These are phyloP conservation scores for Emmelina monodactyla DNA, from an alignment of 2,888 invertebrate species.

Conservation along the genomic window DNA sequence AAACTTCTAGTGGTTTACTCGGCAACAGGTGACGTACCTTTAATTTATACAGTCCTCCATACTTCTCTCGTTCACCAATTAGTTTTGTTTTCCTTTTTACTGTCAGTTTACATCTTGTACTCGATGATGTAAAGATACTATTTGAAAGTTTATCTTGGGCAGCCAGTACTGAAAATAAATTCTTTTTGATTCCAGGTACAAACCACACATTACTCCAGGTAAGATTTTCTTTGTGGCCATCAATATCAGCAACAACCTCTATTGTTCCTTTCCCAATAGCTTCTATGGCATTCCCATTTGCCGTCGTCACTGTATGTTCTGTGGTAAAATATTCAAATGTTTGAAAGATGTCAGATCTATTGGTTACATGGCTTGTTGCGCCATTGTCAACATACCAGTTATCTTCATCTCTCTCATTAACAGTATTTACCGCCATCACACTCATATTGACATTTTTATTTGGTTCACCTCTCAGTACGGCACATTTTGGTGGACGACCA, in stretches of 20 bases:
- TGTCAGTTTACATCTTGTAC: too few relatives aligned
- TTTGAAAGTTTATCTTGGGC: slow-evolving; percentile 2
- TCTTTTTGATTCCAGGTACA: slow-evolving; percentile 6
- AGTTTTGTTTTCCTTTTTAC: slow-evolving; percentile 3
- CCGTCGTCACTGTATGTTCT: slow-evolving; percentile 2
- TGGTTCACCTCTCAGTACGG: too few relatives aligned
- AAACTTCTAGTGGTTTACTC: neutral
- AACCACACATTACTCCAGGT: slow-evolving; percentile 8
- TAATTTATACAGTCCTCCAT: too few relatives aligned
- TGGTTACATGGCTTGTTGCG: slow-evolving; percentile 6
- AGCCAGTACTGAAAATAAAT: slow-evolving; percentile 7
- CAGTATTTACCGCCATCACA: neutral
- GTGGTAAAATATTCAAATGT: slow-evolving; percentile 3
- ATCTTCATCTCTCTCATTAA: slow-evolving; percentile 1
- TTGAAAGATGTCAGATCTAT: slow-evolving; percentile 4
- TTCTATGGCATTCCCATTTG: slow-evolving; percentile 3
- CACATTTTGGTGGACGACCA: slow-evolving; percentile 3
- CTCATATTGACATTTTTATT: neutral
- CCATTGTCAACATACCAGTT: slow-evolving; percentile 9
- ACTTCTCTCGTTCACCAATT: slow-evolving; percentile 3
- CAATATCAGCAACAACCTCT: neutral
- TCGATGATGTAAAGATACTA: slow-evolving; percentile 4
- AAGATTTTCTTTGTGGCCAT: neutral
- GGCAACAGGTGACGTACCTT: slow-evolving; percentile 3
- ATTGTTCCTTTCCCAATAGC: slow-evolving; percentile 3